Evolutionary conservation across 2,888 invertebrate genomes (phyloP).

Genomic region (Lasioglossum calceatum): DNA sequence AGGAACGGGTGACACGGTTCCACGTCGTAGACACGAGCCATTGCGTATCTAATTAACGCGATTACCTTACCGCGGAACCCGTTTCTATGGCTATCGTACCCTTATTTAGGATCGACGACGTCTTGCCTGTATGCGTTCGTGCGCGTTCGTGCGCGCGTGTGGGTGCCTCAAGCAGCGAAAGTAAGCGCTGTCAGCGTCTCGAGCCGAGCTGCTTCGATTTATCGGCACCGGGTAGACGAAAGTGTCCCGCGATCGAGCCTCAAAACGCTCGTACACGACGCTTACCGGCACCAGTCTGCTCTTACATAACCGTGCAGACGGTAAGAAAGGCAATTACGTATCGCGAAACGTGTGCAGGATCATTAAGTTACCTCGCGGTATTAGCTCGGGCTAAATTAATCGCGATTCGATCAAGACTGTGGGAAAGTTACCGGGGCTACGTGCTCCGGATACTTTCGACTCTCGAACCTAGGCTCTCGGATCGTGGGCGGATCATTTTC

Average conservation of each 20-base stretch:
- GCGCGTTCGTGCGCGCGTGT: constrained; percentile 31
- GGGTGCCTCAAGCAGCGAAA: constrained; percentile 71
- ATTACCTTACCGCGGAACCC: constrained; percentile 65
- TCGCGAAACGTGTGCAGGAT: constrained; percentile 32
- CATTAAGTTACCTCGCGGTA: constrained; percentile 47
- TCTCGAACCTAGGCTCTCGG: neutral
- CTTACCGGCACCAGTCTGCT: constrained; percentile 20
- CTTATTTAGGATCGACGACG: constrained; percentile 63
- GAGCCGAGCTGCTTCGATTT: constrained; percentile 30
- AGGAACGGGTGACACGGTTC: constrained; percentile 42
- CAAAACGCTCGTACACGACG: constrained; percentile 30
- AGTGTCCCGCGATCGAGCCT: constrained; percentile 36
- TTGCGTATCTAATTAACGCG: constrained; percentile 63
- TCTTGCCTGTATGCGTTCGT: neutral
- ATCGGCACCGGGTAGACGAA: constrained; percentile 34
- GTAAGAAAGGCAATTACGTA: constrained; percentile 58
- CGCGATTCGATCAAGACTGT: constrained; percentile 57
- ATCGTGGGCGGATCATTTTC: neutral
- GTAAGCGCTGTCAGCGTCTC: constrained; percentile 55
- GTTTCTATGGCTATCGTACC: constrained; percentile 54
- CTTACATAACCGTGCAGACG: constrained; percentile 51
- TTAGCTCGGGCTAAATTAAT: constrained; percentile 53
- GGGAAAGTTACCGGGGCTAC: constrained; percentile 56
- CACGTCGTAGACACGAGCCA: constrained; percentile 27
- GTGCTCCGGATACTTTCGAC: constrained; percentile 19